These are phyloP conservation scores for Bombus huntii DNA, from an alignment of 1,140 invertebrate species.

Conservation along the genomic window DNA sequence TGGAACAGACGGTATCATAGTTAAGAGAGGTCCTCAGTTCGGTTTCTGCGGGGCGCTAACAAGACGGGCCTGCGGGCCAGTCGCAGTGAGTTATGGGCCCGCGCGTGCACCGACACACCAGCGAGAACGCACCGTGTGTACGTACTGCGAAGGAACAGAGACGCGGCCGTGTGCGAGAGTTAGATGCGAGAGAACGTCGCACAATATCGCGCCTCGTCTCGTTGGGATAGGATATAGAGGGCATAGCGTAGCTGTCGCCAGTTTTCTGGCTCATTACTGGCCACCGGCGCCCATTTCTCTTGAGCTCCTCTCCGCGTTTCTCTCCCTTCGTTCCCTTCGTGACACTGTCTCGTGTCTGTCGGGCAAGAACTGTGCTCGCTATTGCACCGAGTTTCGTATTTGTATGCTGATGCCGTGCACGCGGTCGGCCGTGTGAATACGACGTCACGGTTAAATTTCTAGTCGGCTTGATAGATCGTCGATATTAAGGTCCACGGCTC, in stretches of 20 bases:
- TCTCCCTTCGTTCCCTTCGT: neutral
- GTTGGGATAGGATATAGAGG: conserved; percentile 71
- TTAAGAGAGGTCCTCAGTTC: conserved; percentile 63
- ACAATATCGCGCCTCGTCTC: conserved; percentile 69
- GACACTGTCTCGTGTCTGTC: neutral
- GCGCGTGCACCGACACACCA: conserved; percentile 58
- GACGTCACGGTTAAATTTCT: conserved; percentile 33
- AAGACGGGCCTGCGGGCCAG: conserved; percentile 71
- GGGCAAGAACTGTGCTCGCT: conserved; percentile 2
- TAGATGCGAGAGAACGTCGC: conserved; percentile 41
- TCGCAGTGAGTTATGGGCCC: conserved; percentile 77
- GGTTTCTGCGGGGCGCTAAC: conserved; percentile 75
- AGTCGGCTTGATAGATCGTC: conserved; percentile 72
- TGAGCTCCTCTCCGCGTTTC: neutral
- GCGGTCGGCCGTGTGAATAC: neutral
- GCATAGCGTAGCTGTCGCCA: conserved; percentile 80
- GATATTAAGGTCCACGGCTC: conserved; percentile 66
- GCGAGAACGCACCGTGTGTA: conserved; percentile 54
- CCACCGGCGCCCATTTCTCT: conserved; percentile 78
- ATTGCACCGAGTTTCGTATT: conserved; percentile 38
- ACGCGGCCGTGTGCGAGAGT: conserved; percentile 19
- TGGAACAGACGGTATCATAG: conserved; percentile 68
- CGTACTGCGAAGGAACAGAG: conserved; percentile 25
- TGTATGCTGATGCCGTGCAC: neutral
- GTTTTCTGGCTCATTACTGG: conserved; percentile 82